Conservation (phyloP, 2,113 vertebrate species). For the Edolisoma coerulescens region DNA sequence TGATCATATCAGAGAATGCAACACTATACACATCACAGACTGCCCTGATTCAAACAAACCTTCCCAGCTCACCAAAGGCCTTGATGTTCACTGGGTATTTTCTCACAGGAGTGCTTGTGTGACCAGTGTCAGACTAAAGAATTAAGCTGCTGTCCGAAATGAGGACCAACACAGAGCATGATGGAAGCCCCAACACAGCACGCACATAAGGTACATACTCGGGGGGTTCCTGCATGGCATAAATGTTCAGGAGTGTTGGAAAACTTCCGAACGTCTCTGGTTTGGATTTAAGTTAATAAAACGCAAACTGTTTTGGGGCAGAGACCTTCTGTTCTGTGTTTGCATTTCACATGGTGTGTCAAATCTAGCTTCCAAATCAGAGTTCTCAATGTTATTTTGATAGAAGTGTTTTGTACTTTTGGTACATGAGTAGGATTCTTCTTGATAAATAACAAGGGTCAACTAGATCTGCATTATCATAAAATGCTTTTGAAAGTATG, state of each 20-base stretch:
- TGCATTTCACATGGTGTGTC: background rate
- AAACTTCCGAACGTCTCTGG: background rate
- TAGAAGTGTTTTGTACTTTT: background rate
- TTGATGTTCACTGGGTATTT: background rate
- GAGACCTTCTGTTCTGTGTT: background rate
- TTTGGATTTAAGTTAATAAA: background rate
- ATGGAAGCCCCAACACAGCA: background rate
- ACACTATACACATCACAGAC: background rate
- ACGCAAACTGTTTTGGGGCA: accelerated
- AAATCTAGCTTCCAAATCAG: background rate
- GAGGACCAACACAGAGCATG: accelerated
- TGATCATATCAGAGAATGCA: background rate
- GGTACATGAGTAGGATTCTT: background rate
- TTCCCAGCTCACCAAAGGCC: background rate
- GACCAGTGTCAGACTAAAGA: background rate
- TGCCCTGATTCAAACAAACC: background rate
- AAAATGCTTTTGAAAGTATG: background rate
- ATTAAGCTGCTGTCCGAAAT: background rate
- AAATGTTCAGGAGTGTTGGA: accelerated
- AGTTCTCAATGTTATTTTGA: background rate
- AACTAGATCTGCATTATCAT: background rate
- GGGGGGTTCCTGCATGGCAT: background rate
- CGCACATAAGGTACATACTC: accelerated
- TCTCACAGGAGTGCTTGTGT: background rate
- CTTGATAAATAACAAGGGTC: background rate